These are phyloP conservation scores for Corythoichthys intestinalis DNA, from an alignment of 2,113 vertebrate species.

Conservation along the genomic window DNA sequence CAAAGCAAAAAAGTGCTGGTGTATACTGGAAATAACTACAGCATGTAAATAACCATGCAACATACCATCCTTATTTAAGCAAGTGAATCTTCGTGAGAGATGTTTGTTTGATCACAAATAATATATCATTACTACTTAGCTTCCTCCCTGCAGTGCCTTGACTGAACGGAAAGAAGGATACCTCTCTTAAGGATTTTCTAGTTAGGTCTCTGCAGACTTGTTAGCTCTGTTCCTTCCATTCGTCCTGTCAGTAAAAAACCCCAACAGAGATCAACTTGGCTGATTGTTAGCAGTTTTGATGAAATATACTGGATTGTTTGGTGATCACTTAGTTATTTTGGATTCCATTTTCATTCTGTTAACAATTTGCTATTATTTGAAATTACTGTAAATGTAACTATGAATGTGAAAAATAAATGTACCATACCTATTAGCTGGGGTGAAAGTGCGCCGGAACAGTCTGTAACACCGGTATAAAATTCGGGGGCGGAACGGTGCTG, in stretches of 20 bases:
- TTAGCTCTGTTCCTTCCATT: neutral
- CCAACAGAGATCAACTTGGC: neutral
- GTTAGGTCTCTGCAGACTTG: constrained; percentile 12
- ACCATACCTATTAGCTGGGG: no score
- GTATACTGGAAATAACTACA: no score
- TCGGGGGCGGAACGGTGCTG: no score
- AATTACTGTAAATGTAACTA: neutral
- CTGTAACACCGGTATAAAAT: no score
- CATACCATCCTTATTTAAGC: neutral
- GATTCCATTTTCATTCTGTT: neutral
- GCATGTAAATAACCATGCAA: no score
- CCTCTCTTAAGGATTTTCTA: neutral
- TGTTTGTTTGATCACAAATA: neutral
- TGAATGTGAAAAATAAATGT: neutral
- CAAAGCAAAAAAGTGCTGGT: no score
- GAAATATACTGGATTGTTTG: neutral
- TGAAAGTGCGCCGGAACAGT: no score
- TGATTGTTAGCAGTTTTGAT: neutral
- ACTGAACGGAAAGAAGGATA: neutral
- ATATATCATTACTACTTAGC: neutral
- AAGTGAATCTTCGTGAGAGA: neutral
- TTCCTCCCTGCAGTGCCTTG: neutral
- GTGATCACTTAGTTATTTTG: no score
- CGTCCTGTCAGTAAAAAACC: constrained; percentile 4
- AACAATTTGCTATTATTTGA: neutral